Percentiles rank a stretch among this genome's conserved stretches.
Evolutionary conservation across 2,797 vertebrate species (phyloP).

Genomic region (Darevskia mixta): DNA sequence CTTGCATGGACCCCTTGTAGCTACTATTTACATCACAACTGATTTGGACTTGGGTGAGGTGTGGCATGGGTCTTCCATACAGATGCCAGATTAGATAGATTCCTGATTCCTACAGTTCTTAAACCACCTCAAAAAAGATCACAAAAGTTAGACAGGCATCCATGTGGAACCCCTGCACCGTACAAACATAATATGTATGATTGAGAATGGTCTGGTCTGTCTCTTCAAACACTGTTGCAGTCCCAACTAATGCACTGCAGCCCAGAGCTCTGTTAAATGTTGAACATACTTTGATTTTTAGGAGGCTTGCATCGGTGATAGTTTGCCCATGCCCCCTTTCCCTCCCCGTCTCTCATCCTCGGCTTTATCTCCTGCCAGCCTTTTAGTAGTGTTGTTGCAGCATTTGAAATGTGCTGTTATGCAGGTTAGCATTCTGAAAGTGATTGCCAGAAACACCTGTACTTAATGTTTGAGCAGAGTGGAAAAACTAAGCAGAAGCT

Average conservation of each 20-base stretch:
- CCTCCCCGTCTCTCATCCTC: not conserved
- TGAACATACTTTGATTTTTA: not conserved
- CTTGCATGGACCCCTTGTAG: not conserved
- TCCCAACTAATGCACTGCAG: not conserved
- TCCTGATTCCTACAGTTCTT: not conserved
- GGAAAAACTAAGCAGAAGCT: not conserved
- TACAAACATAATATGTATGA: not conserved
- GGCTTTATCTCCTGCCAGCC: not conserved
- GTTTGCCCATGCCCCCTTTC: not conserved
- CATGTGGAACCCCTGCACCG: not conserved
- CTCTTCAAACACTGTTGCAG: not conserved
- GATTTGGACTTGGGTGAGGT: not conserved
- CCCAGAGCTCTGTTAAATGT: not conserved
- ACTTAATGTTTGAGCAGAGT: not conserved
- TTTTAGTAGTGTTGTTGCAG: not conserved
- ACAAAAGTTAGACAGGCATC: not conserved
- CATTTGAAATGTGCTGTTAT: not conserved
- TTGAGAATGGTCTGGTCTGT: not conserved
- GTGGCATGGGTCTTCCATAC: not conserved
- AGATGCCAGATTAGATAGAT: not conserved
- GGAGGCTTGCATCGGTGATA: not conserved
- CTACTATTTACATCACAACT: not conserved
- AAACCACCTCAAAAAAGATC: not conserved
- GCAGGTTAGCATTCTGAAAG: not conserved
- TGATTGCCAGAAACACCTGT: no score